phyloP scores from a whole-genome alignment of 1,140 invertebrate genomes.

The Pentalonia nigronervosa region DNA sequence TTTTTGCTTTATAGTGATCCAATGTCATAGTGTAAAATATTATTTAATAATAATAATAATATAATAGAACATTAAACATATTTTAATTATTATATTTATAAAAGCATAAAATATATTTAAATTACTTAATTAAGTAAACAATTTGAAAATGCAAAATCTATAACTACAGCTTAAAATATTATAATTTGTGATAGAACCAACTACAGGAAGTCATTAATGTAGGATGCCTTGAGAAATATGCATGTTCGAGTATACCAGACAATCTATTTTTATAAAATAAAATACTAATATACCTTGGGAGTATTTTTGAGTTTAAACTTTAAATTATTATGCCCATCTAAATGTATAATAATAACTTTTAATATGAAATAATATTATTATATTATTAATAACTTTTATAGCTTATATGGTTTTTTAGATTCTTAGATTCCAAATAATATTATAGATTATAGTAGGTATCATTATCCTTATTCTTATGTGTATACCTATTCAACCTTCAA shows the following conservation, averaged over 20 bases:
- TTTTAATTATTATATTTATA: background rate
- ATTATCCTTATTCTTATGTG: too few relatives aligned
- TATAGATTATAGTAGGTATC: too few relatives aligned
- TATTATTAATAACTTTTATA: background rate
- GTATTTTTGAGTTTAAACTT: background rate
- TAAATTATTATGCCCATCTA: background rate
- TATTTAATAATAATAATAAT: background rate
- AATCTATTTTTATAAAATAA: background rate
- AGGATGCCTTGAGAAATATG: conserved; percentile 18
- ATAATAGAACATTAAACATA: background rate
- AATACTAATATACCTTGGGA: background rate
- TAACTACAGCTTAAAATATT: background rate
- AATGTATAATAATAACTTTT: background rate
- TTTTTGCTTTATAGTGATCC: background rate
- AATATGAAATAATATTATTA: too few relatives aligned
- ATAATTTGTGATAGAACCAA: background rate
- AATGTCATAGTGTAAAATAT: conserved; percentile 29
- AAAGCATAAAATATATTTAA: background rate
- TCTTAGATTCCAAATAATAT: too few relatives aligned
- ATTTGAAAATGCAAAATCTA: background rate
- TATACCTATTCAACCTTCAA: too few relatives aligned
- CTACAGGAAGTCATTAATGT: background rate
- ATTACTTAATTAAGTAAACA: background rate
- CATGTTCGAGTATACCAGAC: background rate
- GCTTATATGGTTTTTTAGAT: too few relatives aligned